Conservation (phyloP, 2,888 invertebrate genomes). For the Clusia tigrina region DNA sequence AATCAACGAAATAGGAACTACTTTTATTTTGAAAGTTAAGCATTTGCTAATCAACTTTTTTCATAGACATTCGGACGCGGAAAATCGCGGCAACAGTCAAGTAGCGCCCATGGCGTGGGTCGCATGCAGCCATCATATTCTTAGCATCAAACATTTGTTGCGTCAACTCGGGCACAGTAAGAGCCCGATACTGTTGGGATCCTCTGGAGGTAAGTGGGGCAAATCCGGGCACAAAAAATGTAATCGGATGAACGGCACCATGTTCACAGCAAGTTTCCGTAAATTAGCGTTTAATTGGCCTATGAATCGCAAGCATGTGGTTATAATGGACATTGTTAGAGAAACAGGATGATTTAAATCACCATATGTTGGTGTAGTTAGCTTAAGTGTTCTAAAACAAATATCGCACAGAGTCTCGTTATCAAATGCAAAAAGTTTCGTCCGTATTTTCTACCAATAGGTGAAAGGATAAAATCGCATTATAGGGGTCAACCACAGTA, state of each 20-base stretch:
- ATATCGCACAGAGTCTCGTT: constrained; percentile 94
- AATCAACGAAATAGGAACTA: constrained; percentile 88
- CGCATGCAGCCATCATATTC: constrained; percentile 98
- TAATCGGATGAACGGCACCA: constrained; percentile 97
- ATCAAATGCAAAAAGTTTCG: constrained; percentile 91
- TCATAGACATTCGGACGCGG: constrained; percentile 94
- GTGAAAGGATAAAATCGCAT: constrained; percentile 88
- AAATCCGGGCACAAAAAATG: constrained; percentile 98
- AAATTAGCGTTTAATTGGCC: constrained; percentile 94
- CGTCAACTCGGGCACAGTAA: constrained; percentile 91
- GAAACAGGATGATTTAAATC: constrained; percentile 93
- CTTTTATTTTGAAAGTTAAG: constrained; percentile 96
- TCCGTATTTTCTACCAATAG: constrained; percentile 91
- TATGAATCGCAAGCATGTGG: too few relatives aligned
- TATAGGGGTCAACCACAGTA: constrained; percentile 93
- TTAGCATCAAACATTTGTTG: constrained; percentile 95
- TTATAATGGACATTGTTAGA: constrained; percentile 87
- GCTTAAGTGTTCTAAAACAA: constrained; percentile 90
- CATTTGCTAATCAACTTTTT: constrained; percentile 90
- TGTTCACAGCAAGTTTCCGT: constrained; percentile 92
- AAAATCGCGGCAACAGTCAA: constrained; percentile 92
- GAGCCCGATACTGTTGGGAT: constrained; percentile 89
- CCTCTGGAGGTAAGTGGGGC: constrained; percentile 93
- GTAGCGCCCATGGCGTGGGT: constrained; percentile 92
- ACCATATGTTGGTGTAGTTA: constrained; percentile 90